Evolutionary conservation across 2,888 invertebrate genomes (phyloP).

Genomic region (Hypomecis punctinalis): DNA sequence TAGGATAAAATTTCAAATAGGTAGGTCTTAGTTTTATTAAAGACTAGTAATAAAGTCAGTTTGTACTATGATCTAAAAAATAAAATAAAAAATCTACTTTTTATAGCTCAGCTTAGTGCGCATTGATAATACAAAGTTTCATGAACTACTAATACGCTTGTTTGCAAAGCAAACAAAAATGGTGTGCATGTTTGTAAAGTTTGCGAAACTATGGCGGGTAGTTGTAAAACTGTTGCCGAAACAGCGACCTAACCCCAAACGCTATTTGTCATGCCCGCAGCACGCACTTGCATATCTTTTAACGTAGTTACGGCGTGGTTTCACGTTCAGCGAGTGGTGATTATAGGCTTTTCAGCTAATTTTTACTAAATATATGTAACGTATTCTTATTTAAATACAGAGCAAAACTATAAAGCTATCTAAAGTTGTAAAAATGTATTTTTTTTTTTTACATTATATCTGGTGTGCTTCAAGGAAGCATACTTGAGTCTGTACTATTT

Average conservation of each 20-base stretch:
- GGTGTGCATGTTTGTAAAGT: slow-evolving; percentile 35
- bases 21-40: too few species aligned
- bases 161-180: slow-evolving; percentile 33
- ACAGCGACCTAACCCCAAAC: slow-evolving; percentile 39
- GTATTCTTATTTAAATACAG: too few species aligned
- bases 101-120: background rate
- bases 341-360: too few species aligned
- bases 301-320: slow-evolving; percentile 24
- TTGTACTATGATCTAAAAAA: too few species aligned
- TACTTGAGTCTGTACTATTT: background rate
- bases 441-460: background rate
- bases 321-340: slow-evolving; percentile 14
- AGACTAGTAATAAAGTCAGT: too few species aligned
- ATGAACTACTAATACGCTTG: slow-evolving; percentile 22
- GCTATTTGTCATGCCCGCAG: slow-evolving; percentile 53
- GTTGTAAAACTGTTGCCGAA: slow-evolving; percentile 41
- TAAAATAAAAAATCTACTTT: too few species aligned
- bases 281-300: slow-evolving; percentile 53
- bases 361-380: too few species aligned
- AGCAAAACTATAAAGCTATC: too few species aligned
- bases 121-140: slow-evolving; percentile 10
- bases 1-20: too few species aligned
- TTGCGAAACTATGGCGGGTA: slow-evolving; percentile 32
- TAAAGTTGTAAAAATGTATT: too few species aligned
- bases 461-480: background rate